Evolutionary conservation across 2,888 invertebrate genomes (phyloP), one percentile per base, ranked within the genome.

Genomic region (Meiosimyza decipiens): DNA sequence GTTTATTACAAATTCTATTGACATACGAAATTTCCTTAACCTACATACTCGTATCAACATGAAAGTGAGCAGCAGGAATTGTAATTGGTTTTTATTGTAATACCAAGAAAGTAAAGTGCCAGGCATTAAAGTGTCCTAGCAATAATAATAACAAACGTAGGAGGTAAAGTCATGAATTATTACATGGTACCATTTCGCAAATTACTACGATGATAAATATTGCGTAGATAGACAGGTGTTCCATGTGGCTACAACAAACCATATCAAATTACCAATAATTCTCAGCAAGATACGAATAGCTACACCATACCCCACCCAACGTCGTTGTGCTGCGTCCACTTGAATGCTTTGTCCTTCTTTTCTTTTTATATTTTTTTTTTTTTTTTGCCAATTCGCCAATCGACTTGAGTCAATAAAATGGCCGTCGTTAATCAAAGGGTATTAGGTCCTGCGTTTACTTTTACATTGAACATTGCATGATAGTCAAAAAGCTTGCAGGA

Each of bases 391-490:
- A 51, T 18, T 16, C 55, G 59, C 71, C 57, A 71, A 62, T 50
- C 57, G 66, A 59, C 52, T 71, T 60, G 59, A 81, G 82, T 82
- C 81, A 82, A 82, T 82, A 82, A 82, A 82, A 82, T 80, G 79
- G 80, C 78, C 80, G 81, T 82, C 81, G 81, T 82, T 82, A 82
- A 82, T 82, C 81, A 82, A 82, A 80, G 81, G 82, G 82, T 81
- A 82, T 82, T 82, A 82, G 81, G 81, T 63, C 40, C 33, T 16
- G 16, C 40, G 28, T 47, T 28, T 47, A 7, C 79, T 80, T 80
- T 79, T 80, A n/a, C 62, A 47, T 40, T 62, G 28, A n/a, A 33
- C 40, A 47, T 47, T n/a, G 62, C 15, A 33, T 15, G 12, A 13
- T 62, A 33, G 51, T n/a, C 51, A 16, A 47, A 51, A 28, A 18